phyloP scores from a whole-genome alignment of 2,113 vertebrate species.

The Seriola quinqueradiata region DNA sequence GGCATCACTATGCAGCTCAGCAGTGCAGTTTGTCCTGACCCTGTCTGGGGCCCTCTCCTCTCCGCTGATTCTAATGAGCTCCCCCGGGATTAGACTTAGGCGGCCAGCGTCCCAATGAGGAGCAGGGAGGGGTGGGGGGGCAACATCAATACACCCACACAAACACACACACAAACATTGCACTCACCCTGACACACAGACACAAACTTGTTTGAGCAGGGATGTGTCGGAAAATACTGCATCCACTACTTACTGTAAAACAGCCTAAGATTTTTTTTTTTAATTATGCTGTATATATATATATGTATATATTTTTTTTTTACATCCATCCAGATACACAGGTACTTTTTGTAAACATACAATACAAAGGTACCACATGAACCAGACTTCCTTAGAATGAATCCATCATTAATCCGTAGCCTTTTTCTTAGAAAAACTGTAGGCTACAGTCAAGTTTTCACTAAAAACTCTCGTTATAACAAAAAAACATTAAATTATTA shows the following conservation, averaged over 20 bases:
- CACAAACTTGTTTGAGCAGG: constrained; percentile 29
- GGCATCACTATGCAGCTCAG: constrained; percentile 82
- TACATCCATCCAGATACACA: not conserved
- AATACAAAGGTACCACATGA: not conserved
- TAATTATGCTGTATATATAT: not conserved
- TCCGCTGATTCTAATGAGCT: constrained; percentile 83
- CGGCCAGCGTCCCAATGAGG: constrained; percentile 71
- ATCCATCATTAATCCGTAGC: no score
- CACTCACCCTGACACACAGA: constrained; percentile 14
- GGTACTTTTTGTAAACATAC: not conserved
- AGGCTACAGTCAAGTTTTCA: no score
- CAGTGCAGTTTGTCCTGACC: constrained; percentile 78
- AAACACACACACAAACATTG: constrained; percentile 43
- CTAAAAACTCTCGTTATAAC: no score
- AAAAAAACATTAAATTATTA: no score
- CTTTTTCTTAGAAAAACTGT: not conserved
- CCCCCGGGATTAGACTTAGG: constrained; percentile 69
- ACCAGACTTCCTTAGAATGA: not conserved
- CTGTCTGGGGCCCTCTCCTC: constrained; percentile 76
- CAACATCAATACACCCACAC: constrained; percentile 48
- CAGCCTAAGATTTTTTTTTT: not conserved
- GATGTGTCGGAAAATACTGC: not conserved
- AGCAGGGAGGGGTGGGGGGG: not conserved
- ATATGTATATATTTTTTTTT: not conserved
- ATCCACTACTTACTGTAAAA: not conserved